Evolutionary conservation across 2,888 invertebrate species (phyloP).

Genomic region (Chrysolina americana): DNA sequence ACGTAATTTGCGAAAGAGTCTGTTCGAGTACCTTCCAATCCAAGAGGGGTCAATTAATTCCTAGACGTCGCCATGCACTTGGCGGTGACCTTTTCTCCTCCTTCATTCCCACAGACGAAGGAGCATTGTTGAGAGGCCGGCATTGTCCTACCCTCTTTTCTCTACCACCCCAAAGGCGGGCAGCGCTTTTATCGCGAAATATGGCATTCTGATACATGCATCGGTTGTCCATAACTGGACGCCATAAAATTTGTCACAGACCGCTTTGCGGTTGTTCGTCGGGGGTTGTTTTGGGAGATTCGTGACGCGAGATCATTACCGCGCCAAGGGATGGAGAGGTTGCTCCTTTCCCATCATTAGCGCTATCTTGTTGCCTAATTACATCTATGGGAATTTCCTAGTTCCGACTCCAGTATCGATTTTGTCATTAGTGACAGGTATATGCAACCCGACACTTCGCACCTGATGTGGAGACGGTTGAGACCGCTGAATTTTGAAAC

Average conservation of each 20-base stretch:
- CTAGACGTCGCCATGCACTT: constrained; percentile 51
- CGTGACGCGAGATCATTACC: constrained; percentile 46
- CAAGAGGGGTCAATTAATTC: constrained; percentile 57
- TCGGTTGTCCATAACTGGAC: constrained; percentile 44
- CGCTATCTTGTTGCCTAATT: constrained; percentile 30
- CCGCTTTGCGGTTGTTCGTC: constrained; percentile 36
- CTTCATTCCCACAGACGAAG: constrained; percentile 59
- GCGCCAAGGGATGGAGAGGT: constrained; percentile 33
- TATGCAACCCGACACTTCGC: background rate
- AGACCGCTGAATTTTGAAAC: background rate
- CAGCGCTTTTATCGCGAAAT: constrained; percentile 38
- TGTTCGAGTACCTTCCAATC: constrained; percentile 38
- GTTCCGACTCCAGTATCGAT: constrained; percentile 1
- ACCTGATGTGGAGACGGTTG: background rate
- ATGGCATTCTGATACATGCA: constrained; percentile 46
- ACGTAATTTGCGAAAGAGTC: constrained; percentile 53
- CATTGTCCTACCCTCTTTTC: constrained; percentile 39
- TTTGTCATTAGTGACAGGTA: constrained; percentile 16
- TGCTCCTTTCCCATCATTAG: constrained; percentile 45
- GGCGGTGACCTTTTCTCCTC: constrained; percentile 56
- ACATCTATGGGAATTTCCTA: constrained; percentile 28
- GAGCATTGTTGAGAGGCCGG: constrained; percentile 46
- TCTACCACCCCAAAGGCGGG: constrained; percentile 15
- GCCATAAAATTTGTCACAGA: constrained; percentile 58
- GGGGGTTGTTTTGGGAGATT: constrained; percentile 31